These are phyloP conservation scores for Poicephalus gulielmi DNA, from an alignment of 2,113 vertebrate genomes.

Conservation along the genomic window DNA sequence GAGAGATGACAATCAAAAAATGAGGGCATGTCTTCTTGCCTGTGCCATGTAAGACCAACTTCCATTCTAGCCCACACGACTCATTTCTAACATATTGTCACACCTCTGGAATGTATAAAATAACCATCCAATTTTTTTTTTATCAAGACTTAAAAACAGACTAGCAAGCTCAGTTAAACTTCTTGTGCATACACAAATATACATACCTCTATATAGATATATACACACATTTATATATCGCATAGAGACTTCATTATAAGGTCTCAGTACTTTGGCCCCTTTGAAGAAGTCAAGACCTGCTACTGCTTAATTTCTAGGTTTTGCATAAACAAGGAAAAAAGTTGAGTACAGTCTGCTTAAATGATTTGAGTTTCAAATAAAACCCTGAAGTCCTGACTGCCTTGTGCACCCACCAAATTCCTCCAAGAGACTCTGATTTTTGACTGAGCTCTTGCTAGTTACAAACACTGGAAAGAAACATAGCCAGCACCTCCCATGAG, in stretches of 20 bases:
- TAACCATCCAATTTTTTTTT: background rate
- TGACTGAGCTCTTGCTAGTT: background rate
- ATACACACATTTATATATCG: background rate
- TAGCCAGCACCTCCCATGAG: background rate
- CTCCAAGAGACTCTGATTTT: background rate
- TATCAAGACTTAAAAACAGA: background rate
- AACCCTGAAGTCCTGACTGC: background rate
- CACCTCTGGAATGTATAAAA: background rate
- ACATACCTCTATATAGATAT: background rate
- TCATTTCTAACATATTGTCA: background rate
- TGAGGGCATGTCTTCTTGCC: background rate
- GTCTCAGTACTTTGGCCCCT: background rate
- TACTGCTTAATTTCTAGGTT: background rate
- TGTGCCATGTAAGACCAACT: background rate
- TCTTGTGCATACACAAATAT: background rate
- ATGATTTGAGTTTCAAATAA: background rate
- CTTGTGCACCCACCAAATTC: background rate
- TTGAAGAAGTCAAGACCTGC: background rate
- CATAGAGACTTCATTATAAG: background rate
- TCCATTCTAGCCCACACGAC: background rate
- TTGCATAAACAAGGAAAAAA: background rate
- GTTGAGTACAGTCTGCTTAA: background rate
- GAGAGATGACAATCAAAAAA: background rate
- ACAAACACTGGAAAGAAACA: background rate
- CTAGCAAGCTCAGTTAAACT: background rate